phyloP scores from a whole-genome alignment of 2,113 vertebrate species.

The Pseudopipra pipra region DNA sequence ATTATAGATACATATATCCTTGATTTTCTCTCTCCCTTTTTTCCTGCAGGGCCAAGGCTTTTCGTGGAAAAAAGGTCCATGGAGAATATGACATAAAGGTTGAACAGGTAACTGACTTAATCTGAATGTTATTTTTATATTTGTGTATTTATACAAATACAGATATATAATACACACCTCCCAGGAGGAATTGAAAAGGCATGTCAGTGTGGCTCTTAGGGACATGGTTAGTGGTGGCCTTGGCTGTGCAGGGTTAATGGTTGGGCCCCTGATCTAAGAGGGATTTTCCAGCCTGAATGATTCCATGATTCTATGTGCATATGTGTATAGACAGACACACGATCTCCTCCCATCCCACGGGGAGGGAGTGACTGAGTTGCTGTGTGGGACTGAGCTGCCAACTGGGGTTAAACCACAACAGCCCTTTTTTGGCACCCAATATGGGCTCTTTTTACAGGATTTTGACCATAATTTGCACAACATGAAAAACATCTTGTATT shows the following conservation, averaged over 20 bases:
- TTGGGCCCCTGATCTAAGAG: background rate
- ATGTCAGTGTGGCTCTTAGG: background rate
- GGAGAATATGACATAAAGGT: slow-evolving; percentile 95
- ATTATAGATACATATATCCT: background rate
- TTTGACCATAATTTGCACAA: background rate
- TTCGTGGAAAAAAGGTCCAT: slow-evolving; percentile 93
- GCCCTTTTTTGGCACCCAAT: background rate
- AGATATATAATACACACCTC: background rate
- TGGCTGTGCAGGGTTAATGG: background rate
- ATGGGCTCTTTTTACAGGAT: background rate
- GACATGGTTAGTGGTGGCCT: background rate
- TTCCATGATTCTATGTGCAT: background rate
- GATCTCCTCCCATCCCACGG: background rate
- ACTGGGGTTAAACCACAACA: background rate
- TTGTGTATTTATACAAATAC: background rate
- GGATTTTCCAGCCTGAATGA: background rate
- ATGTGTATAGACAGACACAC: fast-evolving
- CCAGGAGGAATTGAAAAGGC: background rate
- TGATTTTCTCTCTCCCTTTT: background rate
- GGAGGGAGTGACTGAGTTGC: too few relatives aligned
- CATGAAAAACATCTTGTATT: background rate
- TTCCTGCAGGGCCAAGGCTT: slow-evolving; percentile 88
- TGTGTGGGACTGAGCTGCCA: background rate
- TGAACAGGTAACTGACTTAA: slow-evolving; percentile 85
- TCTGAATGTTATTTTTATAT: background rate